These are phyloP conservation scores for Gallinago paraguaiae DNA, from an alignment of 2,113 vertebrate species.

Conservation along the genomic window DNA sequence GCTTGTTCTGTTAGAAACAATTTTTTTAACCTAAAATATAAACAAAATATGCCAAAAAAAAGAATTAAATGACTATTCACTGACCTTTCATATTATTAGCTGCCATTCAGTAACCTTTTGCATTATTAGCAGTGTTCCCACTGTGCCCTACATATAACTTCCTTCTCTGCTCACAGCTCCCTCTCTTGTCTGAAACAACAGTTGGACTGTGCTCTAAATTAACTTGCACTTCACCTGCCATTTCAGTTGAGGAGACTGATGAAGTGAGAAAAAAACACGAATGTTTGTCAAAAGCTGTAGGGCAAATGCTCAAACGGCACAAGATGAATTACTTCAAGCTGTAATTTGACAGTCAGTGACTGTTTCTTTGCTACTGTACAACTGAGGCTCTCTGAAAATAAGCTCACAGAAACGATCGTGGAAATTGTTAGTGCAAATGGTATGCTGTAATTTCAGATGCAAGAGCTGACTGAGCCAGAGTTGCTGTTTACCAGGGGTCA, in stretches of 20 bases:
- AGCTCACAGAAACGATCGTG: not conserved
- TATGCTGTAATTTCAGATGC: conserved; percentile 54
- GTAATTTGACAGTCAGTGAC: conserved; percentile 51
- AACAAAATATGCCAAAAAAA: conserved; percentile 19
- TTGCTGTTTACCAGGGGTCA: conserved; percentile 25
- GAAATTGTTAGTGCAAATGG: conserved; percentile 18
- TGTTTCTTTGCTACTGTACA: conserved; percentile 35
- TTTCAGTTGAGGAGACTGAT: conserved; percentile 63
- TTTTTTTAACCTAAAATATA: not conserved
- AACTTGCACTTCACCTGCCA: conserved; percentile 70
- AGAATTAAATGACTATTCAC: not conserved
- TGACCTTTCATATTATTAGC: conserved; percentile 67
- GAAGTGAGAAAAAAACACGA: conserved; percentile 64
- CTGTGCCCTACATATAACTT: conserved; percentile 53
- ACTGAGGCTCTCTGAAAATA: conserved; percentile 30
- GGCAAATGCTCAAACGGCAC: conserved; percentile 62
- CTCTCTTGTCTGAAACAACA: conserved; percentile 63
- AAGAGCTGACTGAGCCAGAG: conserved; percentile 11
- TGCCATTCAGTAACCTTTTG: conserved; percentile 47
- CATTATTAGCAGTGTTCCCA: conserved; percentile 54
- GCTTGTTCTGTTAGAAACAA: not conserved
- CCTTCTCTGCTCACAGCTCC: conserved; percentile 41
- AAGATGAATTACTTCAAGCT: conserved; percentile 55
- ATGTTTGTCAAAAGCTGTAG: conserved; percentile 66
- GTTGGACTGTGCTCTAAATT: conserved; percentile 65